These are phyloP conservation scores for Tapirus terrestris DNA, from an alignment of 2,113 vertebrate species.

Conservation along the genomic window DNA sequence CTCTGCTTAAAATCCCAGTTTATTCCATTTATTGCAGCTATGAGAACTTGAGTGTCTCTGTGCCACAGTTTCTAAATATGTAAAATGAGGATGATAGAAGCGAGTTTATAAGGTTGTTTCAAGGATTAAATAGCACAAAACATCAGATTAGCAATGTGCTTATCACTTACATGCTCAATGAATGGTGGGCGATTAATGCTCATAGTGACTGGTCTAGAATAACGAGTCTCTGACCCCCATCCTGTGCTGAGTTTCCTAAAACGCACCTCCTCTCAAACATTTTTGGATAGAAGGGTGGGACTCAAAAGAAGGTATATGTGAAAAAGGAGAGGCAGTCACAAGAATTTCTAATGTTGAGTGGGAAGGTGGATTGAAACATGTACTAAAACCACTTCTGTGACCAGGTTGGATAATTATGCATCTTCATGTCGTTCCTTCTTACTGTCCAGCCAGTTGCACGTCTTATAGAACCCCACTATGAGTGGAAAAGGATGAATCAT, in stretches of 20 bases:
- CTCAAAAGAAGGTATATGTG: not conserved
- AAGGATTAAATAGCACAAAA: not conserved
- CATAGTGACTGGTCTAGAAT: not conserved
- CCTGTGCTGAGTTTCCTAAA: not conserved
- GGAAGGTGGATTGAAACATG: not conserved
- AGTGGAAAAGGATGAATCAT: not conserved
- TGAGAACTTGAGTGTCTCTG: not conserved
- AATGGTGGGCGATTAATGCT: not conserved
- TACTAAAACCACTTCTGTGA: not conserved
- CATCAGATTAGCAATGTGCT: not conserved
- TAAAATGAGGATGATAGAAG: not conserved
- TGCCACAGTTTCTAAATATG: not conserved
- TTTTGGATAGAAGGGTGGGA: not conserved
- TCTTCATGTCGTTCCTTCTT: not conserved
- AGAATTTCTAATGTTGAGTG: not conserved
- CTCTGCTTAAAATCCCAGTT: not conserved
- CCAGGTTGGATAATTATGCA: not conserved
- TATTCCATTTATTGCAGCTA: not conserved
- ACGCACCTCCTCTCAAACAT: not conserved
- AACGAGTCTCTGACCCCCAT: not conserved
- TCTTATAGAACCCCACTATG: not conserved
- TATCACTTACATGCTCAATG: not conserved
- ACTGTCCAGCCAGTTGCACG: not conserved
- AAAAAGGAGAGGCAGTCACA: not conserved
- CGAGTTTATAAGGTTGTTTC: constrained; percentile 19